Evolutionary conservation across 2,797 vertebrate genomes (phyloP).

Genomic region (Myotis myotis): DNA sequence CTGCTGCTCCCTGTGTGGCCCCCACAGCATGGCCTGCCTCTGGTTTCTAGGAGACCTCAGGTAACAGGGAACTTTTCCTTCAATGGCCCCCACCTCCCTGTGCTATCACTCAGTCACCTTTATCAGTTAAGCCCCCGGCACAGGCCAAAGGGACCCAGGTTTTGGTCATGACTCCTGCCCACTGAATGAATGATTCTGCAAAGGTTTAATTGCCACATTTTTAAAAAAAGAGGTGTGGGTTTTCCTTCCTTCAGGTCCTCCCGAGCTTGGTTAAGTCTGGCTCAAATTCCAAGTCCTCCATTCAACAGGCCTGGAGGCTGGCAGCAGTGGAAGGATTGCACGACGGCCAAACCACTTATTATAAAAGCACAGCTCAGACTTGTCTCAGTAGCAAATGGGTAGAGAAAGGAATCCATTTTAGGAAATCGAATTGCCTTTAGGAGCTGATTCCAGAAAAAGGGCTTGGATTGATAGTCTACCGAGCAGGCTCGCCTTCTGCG

Average conservation of each 20-base stretch:
- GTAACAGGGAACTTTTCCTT: neutral
- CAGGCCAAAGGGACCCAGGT: neutral
- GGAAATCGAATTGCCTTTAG: constrained; percentile 64
- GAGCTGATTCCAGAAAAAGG: constrained; percentile 60
- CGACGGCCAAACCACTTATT: constrained; percentile 7
- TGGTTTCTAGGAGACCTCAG: neutral
- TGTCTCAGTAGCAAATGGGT: constrained; percentile 31
- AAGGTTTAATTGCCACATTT: neutral
- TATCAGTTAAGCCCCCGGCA: neutral
- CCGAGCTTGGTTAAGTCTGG: neutral
- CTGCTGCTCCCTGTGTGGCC: too few species aligned
- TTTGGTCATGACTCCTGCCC: neutral
- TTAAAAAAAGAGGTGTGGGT: neutral
- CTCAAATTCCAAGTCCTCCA: neutral
- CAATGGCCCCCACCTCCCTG: neutral
- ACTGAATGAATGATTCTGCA: neutral
- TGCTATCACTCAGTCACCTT: neutral
- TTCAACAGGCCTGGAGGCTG: neutral
- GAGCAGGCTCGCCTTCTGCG: neutral
- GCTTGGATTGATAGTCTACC: neutral
- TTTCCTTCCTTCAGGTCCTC: constrained; percentile 23
- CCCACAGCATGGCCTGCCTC: rapidly evolving
- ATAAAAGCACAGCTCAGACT: constrained; percentile 33
- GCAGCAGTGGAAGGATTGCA: neutral
- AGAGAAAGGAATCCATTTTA: constrained; percentile 64